Evolutionary conservation across 2,797 vertebrate genomes (phyloP).

Genomic region (Sebastes reedi): DNA sequence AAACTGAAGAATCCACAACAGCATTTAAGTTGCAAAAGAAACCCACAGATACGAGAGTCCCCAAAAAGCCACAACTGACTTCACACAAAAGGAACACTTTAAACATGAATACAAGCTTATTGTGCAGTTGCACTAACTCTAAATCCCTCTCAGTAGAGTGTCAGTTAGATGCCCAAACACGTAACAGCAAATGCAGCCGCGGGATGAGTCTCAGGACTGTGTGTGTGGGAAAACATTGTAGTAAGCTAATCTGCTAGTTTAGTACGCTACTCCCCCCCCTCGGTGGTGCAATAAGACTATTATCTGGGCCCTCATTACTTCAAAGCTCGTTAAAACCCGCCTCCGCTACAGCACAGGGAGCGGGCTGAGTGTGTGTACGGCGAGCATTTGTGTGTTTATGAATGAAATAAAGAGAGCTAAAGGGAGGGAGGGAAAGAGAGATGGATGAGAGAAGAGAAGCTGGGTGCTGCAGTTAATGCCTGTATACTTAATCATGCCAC

Average conservation of each 20-base stretch:
- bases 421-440: too few relatives aligned
- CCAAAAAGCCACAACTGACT: background rate
- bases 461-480: background rate
- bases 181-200: background rate
- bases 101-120: background rate
- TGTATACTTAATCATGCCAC: background rate
- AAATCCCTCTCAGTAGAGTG: background rate
- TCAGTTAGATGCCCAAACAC: background rate
- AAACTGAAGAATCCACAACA: background rate
- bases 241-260: conserved; percentile 21
- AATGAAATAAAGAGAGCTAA: conserved; percentile 6
- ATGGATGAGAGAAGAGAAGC: background rate
- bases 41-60: background rate
- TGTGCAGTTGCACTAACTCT: background rate
- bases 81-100: background rate
- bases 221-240: background rate
- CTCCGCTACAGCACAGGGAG: conserved; percentile 29
- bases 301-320: conserved; percentile 53
- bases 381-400: conserved; percentile 2
- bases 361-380: background rate
- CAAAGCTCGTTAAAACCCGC: conserved; percentile 55
- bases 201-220: background rate
- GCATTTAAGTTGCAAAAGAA: background rate
- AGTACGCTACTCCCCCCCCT: background rate
- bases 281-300: conserved; percentile 58